Conservation (phyloP, 2,797 vertebrate genomes). For the Spinibarbus caldwelli region DNA sequence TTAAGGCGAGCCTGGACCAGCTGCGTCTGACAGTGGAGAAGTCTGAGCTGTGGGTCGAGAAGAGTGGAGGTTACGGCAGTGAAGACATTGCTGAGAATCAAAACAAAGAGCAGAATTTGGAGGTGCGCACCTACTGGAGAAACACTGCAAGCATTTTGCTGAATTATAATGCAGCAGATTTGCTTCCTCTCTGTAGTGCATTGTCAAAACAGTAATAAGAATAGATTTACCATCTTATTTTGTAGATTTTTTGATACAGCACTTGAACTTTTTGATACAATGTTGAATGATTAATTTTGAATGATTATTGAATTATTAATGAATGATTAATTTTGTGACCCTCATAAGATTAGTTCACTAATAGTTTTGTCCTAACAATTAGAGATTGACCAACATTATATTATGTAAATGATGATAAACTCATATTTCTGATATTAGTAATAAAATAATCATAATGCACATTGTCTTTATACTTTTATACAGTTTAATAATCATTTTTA, state of each 20-base stretch:
- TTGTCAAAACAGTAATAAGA: background rate
- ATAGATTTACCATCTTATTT: background rate
- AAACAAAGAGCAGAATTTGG: conserved; percentile 84
- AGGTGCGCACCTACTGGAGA: conserved; percentile 78
- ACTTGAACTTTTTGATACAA: no score
- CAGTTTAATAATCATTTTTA: background rate
- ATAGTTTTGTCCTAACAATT: background rate
- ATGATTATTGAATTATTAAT: no score
- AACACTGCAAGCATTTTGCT: background rate
- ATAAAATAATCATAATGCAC: background rate
- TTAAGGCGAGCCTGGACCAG: conserved; percentile 94
- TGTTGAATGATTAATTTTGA: no score
- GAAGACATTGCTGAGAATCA: conserved; percentile 84
- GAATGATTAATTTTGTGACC: background rate
- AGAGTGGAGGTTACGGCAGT: conserved; percentile 84
- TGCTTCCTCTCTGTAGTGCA: background rate
- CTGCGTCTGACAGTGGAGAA: conserved; percentile 96
- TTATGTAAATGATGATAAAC: background rate
- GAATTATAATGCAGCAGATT: background rate
- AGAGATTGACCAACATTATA: background rate
- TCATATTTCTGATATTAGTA: background rate
- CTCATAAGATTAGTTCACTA: background rate
- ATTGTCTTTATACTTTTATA: background rate
- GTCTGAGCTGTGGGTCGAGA: conserved; percentile 98
- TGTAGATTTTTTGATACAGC: background rate